Evolutionary conservation across 2,797 vertebrate species (phyloP).

Genomic region (Eidolon dupreanum): DNA sequence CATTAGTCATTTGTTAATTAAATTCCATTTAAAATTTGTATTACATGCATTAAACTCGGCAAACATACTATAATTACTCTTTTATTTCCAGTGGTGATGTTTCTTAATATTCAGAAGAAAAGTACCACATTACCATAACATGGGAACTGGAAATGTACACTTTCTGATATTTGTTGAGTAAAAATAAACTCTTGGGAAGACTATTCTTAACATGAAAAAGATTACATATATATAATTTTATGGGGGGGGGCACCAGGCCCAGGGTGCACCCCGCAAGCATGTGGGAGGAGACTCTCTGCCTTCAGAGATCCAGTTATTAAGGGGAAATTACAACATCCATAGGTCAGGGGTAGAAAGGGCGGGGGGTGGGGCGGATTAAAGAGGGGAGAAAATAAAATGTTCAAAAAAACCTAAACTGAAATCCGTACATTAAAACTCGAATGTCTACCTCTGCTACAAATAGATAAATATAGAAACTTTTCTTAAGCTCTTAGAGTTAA

Average conservation of each 20-base stretch:
- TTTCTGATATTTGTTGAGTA: neutral
- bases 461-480: slow-evolving; percentile 28
- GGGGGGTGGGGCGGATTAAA: too few relatives aligned
- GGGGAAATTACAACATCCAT: too few relatives aligned
- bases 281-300: too few relatives aligned
- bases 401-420: neutral
- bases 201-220: slow-evolving; percentile 12
- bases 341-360: too few relatives aligned
- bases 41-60: neutral
- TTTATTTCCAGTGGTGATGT: neutral
- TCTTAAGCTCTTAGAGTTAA: slow-evolving; percentile 6
- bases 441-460: neutral
- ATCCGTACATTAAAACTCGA: neutral
- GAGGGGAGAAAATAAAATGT: too few relatives aligned
- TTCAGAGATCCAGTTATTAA: too few relatives aligned
- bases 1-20: slow-evolving; percentile 30
- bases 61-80: neutral
- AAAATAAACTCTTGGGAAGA: neutral
- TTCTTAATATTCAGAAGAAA: slow-evolving; percentile 27
- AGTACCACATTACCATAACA: neutral
- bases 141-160: neutral
- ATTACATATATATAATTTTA: neutral
- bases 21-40: slow-evolving; percentile 39
- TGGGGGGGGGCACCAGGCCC: too few relatives aligned
- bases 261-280: too few relatives aligned